Percentiles rank a stretch among this genome's conserved stretches.
Conservation (phyloP, 2,888 invertebrate genomes). For the Charanyca ferruginea region DNA sequence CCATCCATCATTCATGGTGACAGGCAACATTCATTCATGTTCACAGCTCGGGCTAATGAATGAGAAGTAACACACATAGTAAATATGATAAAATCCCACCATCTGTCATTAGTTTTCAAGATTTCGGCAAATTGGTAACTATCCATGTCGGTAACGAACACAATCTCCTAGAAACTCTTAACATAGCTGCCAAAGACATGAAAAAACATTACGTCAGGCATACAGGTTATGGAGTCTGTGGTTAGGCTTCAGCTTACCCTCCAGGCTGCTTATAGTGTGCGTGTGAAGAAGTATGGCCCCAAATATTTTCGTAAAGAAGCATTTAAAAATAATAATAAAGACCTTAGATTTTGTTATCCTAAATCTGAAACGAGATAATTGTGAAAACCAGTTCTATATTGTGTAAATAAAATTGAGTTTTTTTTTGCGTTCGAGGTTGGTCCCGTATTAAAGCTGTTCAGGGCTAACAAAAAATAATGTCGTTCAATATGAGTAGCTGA, state of each 20-base stretch:
- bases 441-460: too few relatives aligned
- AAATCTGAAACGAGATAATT: too few relatives aligned
- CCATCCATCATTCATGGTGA: too few relatives aligned
- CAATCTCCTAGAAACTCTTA: not conserved
- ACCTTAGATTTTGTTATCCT: too few relatives aligned
- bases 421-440: too few relatives aligned
- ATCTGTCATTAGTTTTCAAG: too few relatives aligned
- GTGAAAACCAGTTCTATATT: too few relatives aligned
- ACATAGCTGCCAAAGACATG: not conserved
- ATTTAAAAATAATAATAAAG: too few relatives aligned
- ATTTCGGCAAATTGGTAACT: too few relatives aligned
- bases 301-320: not conserved
- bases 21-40: conserved; percentile 1
- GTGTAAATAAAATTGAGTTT: too few relatives aligned
- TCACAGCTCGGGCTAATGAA: not conserved
- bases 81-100: not conserved
- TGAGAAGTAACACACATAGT: not conserved
- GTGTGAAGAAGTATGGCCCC: conserved; percentile 8
- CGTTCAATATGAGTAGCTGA: not conserved
- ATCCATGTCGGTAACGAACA: conserved; percentile 8
- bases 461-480: too few relatives aligned
- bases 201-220: conserved; percentile 2
- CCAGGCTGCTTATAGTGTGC: not conserved
- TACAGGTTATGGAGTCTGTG: not conserved
- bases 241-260: not conserved